Evolutionary conservation across 2,797 vertebrate genomes (phyloP).

Genomic region (Apodemus agrarius): DNA sequence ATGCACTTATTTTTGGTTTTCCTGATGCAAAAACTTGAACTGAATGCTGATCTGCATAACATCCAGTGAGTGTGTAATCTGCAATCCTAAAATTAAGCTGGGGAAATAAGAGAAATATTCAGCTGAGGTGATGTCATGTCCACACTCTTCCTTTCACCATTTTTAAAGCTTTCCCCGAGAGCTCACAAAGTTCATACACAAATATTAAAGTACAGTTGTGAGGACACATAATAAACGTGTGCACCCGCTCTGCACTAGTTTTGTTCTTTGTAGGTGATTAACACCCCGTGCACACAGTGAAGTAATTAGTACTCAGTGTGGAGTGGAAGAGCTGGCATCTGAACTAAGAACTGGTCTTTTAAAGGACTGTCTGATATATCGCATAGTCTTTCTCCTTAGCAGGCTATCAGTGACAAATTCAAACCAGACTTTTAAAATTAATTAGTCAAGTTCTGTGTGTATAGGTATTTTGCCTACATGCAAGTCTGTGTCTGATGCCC

Average conservation of each 20-base stretch:
- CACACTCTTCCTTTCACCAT: conserved; percentile 1
- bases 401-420: neutral
- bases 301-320: neutral
- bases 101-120: conserved; percentile 74
- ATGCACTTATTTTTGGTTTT: conserved; percentile 93
- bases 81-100: conserved; percentile 96
- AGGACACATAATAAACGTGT: neutral
- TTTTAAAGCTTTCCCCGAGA: conserved; percentile 8
- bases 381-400: neutral
- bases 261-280: conserved; percentile 9
- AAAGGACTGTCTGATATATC: neutral
- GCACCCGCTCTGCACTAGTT: neutral
- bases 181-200: conserved; percentile 22
- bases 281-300: neutral
- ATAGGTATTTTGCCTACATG: neutral
- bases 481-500: no score
- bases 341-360: neutral
- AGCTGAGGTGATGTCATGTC: conserved; percentile 7
- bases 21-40: conserved; percentile 94
- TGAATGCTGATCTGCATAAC: conserved; percentile 96
- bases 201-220: conserved; percentile 11
- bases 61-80: conserved; percentile 95
- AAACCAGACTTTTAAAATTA: neutral
- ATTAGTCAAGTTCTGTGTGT: neutral
- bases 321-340: neutral